A percentile compares a stretch with the other conserved stretches of the same genome.
Evolutionary conservation across 2,888 invertebrate genomes (phyloP).

Genomic region (Anoplius nigerrimus): DNA sequence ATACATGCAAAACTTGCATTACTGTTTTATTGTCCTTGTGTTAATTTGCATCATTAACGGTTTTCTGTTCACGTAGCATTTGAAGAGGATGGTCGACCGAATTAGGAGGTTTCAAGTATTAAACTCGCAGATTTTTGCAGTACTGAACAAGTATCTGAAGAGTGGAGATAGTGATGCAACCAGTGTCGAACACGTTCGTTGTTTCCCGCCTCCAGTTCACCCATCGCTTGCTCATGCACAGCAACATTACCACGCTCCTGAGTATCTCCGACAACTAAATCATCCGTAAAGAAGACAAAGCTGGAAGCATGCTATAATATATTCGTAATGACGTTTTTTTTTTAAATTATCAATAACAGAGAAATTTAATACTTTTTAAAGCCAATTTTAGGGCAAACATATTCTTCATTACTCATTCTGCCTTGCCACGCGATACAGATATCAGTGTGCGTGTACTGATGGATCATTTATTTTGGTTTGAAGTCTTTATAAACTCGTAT

Average conservation of each 20-base stretch:
- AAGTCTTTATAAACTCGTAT: too few species aligned
- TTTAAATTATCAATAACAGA: too few species aligned
- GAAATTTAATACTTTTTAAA: too few species aligned
- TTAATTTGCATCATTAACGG: too few species aligned
- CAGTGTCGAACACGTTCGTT: slow-evolving; percentile 96
- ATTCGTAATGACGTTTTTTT: too few species aligned
- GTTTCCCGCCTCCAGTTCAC: slow-evolving; percentile 96
- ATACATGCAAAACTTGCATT: background rate
- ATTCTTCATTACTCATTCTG: too few species aligned
- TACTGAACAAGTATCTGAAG: slow-evolving; percentile 94
- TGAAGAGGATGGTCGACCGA: slow-evolving; percentile 98
- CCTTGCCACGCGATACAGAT: too few species aligned
- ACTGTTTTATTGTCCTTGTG: slow-evolving; percentile 7
- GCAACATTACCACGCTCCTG: slow-evolving; percentile 77
- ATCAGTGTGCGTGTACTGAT: too few species aligned
- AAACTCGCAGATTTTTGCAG: slow-evolving; percentile 98
- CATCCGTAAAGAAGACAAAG: slow-evolving; percentile 61
- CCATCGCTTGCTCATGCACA: slow-evolving; percentile 82
- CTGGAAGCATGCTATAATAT: too few species aligned
- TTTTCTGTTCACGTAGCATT: slow-evolving; percentile 79
- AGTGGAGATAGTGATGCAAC: slow-evolving; percentile 87
- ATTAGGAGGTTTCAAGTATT: slow-evolving; percentile 98
- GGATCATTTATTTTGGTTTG: too few species aligned
- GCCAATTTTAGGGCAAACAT: too few species aligned
- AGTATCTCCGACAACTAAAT: slow-evolving; percentile 75